phyloP scores from a whole-genome alignment of 2,113 vertebrate genomes.

The Rhinolophus sinicus region DNA sequence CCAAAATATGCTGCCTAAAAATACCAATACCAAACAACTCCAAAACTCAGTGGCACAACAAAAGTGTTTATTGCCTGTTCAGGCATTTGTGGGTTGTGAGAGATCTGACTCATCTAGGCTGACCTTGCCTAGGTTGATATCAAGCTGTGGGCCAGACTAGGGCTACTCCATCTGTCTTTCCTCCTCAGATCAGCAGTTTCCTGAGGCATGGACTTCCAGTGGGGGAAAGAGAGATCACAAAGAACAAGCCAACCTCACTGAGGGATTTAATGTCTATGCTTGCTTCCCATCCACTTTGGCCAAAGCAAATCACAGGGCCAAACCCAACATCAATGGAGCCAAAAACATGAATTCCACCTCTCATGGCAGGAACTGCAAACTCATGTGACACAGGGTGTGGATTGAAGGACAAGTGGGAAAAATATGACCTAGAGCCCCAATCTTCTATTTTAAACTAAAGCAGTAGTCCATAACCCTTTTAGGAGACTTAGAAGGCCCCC shows the following conservation, averaged over 20 bases:
- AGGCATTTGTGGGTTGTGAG: background rate
- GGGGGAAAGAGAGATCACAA: background rate
- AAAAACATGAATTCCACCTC: background rate
- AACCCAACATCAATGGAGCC: background rate
- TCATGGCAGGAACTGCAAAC: background rate
- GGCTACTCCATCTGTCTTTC: background rate
- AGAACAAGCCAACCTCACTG: background rate
- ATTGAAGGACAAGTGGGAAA: background rate
- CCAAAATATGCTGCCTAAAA: constrained; percentile 3
- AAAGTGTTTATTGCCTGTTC: background rate
- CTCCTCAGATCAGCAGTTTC: background rate
- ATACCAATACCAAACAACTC: background rate
- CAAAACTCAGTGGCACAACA: background rate
- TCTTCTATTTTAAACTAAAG: background rate
- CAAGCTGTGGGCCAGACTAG: background rate
- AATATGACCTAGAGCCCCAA: background rate
- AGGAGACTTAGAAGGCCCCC: background rate
- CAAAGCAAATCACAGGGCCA: background rate
- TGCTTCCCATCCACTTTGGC: background rate
- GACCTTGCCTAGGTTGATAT: background rate
- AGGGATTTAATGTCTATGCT: background rate
- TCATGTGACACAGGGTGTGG: background rate
- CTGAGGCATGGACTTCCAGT: background rate
- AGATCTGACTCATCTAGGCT: background rate
- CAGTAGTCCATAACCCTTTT: background rate